phyloP scores from a whole-genome alignment of 1,140 invertebrate genomes.

The Periplaneta americana region DNA sequence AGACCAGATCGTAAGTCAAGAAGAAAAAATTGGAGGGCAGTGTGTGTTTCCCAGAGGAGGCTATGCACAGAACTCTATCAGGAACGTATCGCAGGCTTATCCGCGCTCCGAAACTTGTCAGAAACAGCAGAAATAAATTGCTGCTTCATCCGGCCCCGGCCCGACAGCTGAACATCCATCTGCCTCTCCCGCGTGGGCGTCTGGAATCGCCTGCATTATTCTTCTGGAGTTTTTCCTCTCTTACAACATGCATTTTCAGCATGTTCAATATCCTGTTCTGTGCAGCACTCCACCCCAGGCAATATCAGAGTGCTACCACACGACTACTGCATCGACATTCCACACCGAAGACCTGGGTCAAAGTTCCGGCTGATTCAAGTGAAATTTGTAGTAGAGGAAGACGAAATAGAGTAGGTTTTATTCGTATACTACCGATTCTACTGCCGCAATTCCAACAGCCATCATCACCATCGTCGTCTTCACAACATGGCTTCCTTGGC shows the following conservation, averaged over 20 bases:
- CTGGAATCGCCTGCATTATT: neutral
- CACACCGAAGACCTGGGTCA: too few relatives aligned
- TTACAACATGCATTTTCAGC: neutral
- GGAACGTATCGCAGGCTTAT: neutral
- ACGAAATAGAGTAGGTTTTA: too few relatives aligned
- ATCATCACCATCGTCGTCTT: too few relatives aligned
- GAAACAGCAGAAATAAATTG: neutral
- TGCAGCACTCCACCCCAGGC: too few relatives aligned
- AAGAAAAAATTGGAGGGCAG: neutral
- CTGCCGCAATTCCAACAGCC: too few relatives aligned
- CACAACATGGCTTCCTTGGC: too few relatives aligned
- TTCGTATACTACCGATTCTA: too few relatives aligned
- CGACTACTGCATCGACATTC: too few relatives aligned
- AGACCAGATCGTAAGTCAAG: neutral
- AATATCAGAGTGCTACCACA: too few relatives aligned
- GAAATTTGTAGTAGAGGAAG: too few relatives aligned
- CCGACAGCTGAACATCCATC: neutral
- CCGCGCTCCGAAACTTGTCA: neutral
- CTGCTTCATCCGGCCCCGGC: neutral
- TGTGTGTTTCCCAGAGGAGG: neutral
- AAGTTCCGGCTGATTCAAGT: too few relatives aligned
- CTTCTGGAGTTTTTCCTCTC: neutral
- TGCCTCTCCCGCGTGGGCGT: neutral
- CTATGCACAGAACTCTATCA: neutral
- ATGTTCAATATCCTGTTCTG: too few relatives aligned